Evolutionary conservation across 2,113 vertebrate species (phyloP).

Genomic region (Piprites chloris): DNA sequence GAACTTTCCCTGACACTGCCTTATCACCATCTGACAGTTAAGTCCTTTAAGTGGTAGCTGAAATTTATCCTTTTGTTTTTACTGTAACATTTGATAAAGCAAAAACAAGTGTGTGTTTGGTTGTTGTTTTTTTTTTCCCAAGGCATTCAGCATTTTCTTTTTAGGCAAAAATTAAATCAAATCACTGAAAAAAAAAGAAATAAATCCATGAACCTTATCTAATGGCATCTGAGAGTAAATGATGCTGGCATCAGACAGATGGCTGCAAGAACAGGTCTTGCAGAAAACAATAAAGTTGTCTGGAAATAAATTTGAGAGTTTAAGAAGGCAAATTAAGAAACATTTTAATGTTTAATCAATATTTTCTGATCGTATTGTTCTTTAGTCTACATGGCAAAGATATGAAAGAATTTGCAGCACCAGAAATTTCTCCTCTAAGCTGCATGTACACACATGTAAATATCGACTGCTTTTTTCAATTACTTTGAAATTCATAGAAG

Average conservation of each 20-base stretch:
- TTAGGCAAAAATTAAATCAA: not conserved
- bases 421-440: not conserved
- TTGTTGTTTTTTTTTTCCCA: not conserved
- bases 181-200: not conserved
- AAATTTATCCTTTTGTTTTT: not conserved
- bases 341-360: not conserved
- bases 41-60: not conserved
- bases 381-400: not conserved
- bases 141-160: not conserved
- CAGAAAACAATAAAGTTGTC: not conserved
- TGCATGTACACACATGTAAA: not conserved
- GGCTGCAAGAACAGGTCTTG: not conserved
- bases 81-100: not conserved
- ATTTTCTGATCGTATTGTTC: not conserved
- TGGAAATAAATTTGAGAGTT: not conserved
- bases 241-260: not conserved
- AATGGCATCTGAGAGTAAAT: not conserved
- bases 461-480: fast-evolving
- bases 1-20: not conserved
- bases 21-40: not conserved
- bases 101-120: not conserved
- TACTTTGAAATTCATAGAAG: not conserved
- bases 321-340: not conserved
- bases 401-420: not conserved
- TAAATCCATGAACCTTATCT: not conserved